Base-by-base conservation (phyloP, 2,797 vertebrate species). In the Eutrigla gurnardus region DNA sequence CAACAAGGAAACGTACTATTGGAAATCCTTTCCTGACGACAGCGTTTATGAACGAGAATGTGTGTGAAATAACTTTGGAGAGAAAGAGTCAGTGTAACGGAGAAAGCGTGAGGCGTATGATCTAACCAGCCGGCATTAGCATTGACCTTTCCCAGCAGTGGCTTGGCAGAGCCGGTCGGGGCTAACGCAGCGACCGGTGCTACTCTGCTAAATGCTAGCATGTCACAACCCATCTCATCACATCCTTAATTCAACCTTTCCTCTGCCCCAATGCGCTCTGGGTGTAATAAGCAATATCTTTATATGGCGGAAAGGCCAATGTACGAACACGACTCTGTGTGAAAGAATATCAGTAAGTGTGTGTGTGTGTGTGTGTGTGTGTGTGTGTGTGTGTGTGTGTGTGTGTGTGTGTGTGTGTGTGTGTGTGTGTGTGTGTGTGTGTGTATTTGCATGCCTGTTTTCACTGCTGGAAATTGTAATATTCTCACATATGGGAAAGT, bases 181-280 rank as follows among this genome's bases (percentile, higher is more conserved):
- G 60, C 79, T 64, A 80, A 78, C 47, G n/a, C 65, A 72, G 32
- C 32, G 60, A 65, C 70, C 76, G 80, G 63, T 82, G 81, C 57
- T 84, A 81, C 72, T 63, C 78, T 18, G 65, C 80, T 90, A 87
- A 91, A 92, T 90, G 89, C 80, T 85, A 79, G 77, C 75, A 78
- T 88, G 90, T 91, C 91, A 90, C 72, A 90, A 75, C 72, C 77
- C 17, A 90, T 91, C 80, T 87, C 75, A 84, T 90, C 90, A 90
- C 84, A 90, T 64, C 52, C 65, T 78, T 82, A 84, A 88, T 86
- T 80, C 86, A 86, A 88, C 85, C 85, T 87, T 88, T 83, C 75
- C 62, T 71, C 45, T 74, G 73, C 73, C 73, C 78, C 78, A 73
- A 9, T 71, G 70, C 68, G 68, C 80, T 71, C 50, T 9, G 65